Conservation (phyloP, 2,113 vertebrate genomes). For the Aptenodytes patagonicus region DNA sequence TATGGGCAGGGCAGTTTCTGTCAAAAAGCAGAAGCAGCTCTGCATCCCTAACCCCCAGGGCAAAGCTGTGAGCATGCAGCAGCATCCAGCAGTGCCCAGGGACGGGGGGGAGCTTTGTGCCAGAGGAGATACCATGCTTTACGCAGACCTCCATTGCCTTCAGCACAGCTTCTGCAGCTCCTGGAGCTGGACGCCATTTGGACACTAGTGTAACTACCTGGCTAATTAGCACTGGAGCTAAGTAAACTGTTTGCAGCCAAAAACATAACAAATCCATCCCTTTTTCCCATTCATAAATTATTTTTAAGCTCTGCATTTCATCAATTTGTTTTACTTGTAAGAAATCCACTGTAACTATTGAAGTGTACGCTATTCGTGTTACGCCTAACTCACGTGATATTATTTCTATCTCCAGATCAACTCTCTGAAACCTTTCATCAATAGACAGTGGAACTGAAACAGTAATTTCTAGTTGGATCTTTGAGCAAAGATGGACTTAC, state of each 20-base stretch:
- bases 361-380: rapidly evolving
- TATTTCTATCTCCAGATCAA: not conserved
- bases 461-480: not conserved
- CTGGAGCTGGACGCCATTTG: not conserved
- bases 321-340: not conserved
- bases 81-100: not conserved
- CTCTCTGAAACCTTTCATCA: not conserved
- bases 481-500: not conserved
- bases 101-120: not conserved
- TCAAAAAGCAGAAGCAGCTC: not conserved
- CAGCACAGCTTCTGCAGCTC: not conserved
- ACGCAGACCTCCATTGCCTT: rapidly evolving
- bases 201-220: not conserved
- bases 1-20: not conserved
- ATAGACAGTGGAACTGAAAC: not conserved
- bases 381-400: not conserved
- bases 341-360: not conserved
- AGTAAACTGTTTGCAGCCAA: not conserved
- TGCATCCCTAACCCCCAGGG: not conserved
- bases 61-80: not conserved
- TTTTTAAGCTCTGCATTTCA: not conserved
- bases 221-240: not conserved
- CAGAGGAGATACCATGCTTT: not conserved
- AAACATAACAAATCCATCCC: not conserved
- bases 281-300: not conserved